phyloP scores from a whole-genome alignment of 2,797 vertebrate genomes.

The Nyctibius grandis region DNA sequence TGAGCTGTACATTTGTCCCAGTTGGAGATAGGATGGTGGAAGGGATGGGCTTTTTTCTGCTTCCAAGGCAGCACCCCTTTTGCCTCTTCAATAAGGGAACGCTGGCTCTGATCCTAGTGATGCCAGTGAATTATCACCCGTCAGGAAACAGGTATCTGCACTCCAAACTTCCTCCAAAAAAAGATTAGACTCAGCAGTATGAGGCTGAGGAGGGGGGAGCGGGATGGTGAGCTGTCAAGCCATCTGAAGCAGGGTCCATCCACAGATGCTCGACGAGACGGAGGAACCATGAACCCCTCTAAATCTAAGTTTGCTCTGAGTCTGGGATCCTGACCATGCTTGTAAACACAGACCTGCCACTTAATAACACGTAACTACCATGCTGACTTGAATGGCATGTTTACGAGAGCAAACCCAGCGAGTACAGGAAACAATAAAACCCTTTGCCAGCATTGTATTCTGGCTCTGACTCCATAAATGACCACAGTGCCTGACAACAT shows the following conservation, averaged over 20 bases:
- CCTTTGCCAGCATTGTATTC: slow-evolving; percentile 16
- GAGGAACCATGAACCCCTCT: not conserved
- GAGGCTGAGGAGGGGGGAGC: not conserved
- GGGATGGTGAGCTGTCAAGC: not conserved
- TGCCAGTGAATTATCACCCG: not conserved
- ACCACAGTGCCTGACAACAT: not conserved
- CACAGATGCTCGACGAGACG: accelerated
- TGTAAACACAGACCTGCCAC: not conserved
- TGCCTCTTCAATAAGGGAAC: not conserved
- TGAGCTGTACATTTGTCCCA: not conserved
- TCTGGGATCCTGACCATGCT: not conserved
- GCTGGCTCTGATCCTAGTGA: not conserved
- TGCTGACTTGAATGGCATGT: not conserved
- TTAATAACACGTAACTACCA: not conserved
- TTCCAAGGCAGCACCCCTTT: not conserved
- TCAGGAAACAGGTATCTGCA: not conserved
- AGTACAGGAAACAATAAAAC: slow-evolving; percentile 27
- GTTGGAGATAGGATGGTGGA: not conserved
- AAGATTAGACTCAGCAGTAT: not conserved
- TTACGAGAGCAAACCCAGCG: not conserved
- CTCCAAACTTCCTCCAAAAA: not conserved
- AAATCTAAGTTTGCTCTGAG: not conserved
- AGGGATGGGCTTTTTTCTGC: not conserved
- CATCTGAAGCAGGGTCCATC: not conserved
- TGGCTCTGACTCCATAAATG: not conserved